phyloP scores from a whole-genome alignment of 2,797 vertebrate genomes.

The Naso thynnoides region DNA sequence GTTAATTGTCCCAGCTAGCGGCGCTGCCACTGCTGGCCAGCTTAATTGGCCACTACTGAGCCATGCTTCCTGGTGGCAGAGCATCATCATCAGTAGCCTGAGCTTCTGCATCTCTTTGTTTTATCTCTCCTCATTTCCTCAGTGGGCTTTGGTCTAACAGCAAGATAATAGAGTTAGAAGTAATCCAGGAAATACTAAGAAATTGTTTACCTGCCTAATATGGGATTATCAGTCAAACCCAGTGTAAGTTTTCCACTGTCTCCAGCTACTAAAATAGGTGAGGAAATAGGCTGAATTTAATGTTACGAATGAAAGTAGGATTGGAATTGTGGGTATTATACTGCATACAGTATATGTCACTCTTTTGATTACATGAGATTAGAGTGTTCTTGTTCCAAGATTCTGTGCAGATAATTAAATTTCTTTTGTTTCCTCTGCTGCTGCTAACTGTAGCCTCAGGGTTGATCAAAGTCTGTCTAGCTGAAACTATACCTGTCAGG shows the following conservation, averaged over 20 bases:
- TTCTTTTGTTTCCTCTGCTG: conserved; percentile 5
- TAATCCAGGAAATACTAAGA: neutral
- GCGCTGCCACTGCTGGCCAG: neutral
- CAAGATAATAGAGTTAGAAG: neutral
- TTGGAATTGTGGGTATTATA: neutral
- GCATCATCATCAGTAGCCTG: conserved; percentile 9
- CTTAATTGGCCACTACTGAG: conserved; percentile 19
- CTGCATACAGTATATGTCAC: neutral
- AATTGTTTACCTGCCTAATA: neutral
- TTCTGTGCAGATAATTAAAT: conserved; percentile 1
- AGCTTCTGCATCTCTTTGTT: conserved; percentile 15
- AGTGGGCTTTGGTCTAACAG: neutral
- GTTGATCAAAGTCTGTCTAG: conserved; percentile 7
- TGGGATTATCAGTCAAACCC: neutral
- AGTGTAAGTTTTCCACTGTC: neutral
- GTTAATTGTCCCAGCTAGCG: conserved; percentile 35
- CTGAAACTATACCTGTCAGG: conserved; percentile 4
- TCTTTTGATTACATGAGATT: neutral
- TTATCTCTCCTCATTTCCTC: conserved; percentile 1
- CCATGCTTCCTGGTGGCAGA: neutral
- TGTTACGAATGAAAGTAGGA: neutral
- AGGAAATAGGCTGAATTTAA: neutral
- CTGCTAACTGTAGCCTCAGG: neutral
- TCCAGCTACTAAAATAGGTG: neutral
- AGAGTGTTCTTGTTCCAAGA: neutral